Evolutionary conservation across 2,888 invertebrate genomes (phyloP), one percentile per base, ranked within the genome.

Genomic region (Melanotus villosus): DNA sequence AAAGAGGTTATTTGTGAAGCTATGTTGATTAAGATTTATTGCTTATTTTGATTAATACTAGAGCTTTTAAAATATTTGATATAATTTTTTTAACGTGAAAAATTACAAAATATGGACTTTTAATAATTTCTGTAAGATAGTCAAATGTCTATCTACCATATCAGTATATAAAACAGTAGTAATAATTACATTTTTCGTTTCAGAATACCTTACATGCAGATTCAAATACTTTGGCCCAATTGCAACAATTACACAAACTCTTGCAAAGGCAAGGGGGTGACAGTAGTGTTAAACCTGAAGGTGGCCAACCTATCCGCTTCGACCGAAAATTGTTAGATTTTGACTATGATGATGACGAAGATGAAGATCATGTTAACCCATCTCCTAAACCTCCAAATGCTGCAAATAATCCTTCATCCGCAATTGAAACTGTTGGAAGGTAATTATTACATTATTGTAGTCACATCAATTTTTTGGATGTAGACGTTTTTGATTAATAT

Each of bases 311-410:
- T 64, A 89, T 92, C 2, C 93, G 93, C 81, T 94, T 94, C 83
- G 94, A 94, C 82, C 90, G 94, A 80, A 95, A 96, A 81, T 85
- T 96, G 12, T 85, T 97, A 68, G 93, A 96, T 84, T 97, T 95
- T 84, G 96, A 97, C 84, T 97, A 97, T 82, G 96, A 94, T 64
- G 96, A 96, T 76, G 96, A 96, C 73, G 96, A 96, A 63, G 96
- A 96, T n/a, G 92, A 92, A 36, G 90, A 88, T 68, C 85, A 82
- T 60, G 74, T 78, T 52, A 84, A 84, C 75, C 82, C 84, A 7
- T 86, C 85, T 23, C 88, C 88, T 0, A 85, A 86, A 72, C 81
- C 82, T 14, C 62, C 68, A 19, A 32, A 62, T 14, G 43, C 30
- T 34, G 64, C 38, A 38, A 71, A 71, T 57, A 57, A 60, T 21